Evolutionary conservation across 2,797 vertebrate genomes (phyloP).

Genomic region (Numenius phaeopus): DNA sequence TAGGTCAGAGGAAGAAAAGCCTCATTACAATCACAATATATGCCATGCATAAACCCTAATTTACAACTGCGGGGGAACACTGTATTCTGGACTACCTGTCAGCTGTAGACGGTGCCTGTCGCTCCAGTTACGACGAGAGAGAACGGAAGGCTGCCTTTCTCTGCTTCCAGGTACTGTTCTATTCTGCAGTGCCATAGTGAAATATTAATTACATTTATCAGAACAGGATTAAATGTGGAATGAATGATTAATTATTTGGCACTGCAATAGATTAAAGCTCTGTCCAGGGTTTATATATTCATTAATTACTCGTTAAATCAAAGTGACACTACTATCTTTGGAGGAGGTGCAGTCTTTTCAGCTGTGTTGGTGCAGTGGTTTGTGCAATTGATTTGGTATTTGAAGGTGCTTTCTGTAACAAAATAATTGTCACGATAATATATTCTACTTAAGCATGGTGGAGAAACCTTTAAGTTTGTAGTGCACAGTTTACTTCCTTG

Average conservation of each 20-base stretch:
- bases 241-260: conserved; percentile 61
- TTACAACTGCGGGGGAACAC: background rate
- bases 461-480: background rate
- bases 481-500: background rate
- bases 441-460: background rate
- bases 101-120: background rate
- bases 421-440: background rate
- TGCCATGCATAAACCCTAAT: background rate
- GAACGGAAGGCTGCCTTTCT: conserved; percentile 5
- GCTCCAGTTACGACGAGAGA: background rate
- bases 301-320: conserved; percentile 64
- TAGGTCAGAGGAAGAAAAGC: background rate
- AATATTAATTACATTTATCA: conserved; percentile 67
- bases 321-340: background rate
- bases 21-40: background rate
- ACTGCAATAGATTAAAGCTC: conserved; percentile 50
- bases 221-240: conserved; percentile 43
- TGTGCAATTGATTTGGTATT: background rate
- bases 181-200: conserved; percentile 39
- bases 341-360: conserved; percentile 26
- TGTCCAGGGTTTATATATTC: conserved; percentile 40
- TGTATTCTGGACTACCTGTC: background rate
- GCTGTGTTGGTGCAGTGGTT: background rate
- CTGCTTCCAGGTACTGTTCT: conserved; percentile 26
- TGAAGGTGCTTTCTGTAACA: background rate